Evolutionary conservation across 2,888 invertebrate species (phyloP).

Genomic region (Pyrgus malvae): DNA sequence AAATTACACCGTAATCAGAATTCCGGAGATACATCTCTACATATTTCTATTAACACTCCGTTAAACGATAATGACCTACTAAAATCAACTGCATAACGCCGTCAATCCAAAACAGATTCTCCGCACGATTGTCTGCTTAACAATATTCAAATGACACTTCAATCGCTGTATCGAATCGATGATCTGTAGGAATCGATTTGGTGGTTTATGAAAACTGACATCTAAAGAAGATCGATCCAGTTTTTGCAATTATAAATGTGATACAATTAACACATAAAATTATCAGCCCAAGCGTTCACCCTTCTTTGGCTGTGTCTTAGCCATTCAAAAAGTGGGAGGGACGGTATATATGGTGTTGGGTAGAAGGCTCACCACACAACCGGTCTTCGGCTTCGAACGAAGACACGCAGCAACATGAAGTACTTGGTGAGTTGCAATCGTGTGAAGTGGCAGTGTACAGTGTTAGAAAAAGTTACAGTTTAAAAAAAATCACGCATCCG

Average conservation of each 20-base stretch:
- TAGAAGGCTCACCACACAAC: constrained; percentile 61
- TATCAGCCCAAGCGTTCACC: constrained; percentile 55
- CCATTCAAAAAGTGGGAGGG: constrained; percentile 64
- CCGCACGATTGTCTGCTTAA: constrained; percentile 3
- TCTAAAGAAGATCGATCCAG: constrained; percentile 32
- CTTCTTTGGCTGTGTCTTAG: constrained; percentile 42
- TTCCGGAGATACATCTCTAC: constrained; percentile 4
- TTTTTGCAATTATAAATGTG: constrained; percentile 38
- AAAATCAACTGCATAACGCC: neutral
- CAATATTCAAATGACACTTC: constrained; percentile 7
- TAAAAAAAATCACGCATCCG: constrained; percentile 3
- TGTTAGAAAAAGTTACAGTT: constrained; percentile 25
- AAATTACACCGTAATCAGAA: constrained; percentile 5
- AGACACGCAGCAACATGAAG: constrained; percentile 78
- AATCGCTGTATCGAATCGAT: neutral
- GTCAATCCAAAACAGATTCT: neutral
- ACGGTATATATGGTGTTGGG: constrained; percentile 64
- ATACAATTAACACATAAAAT: constrained; percentile 68
- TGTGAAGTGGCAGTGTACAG: constrained; percentile 40
- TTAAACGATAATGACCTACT: constrained; percentile 14
- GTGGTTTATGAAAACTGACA: neutral
- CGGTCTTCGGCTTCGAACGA: constrained; percentile 76
- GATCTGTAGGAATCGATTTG: neutral
- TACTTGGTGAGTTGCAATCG: constrained; percentile 65
- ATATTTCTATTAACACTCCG: constrained; percentile 8